Evolutionary conservation across 2,113 vertebrate species (phyloP).

Genomic region (Shinisaurus crocodilurus): DNA sequence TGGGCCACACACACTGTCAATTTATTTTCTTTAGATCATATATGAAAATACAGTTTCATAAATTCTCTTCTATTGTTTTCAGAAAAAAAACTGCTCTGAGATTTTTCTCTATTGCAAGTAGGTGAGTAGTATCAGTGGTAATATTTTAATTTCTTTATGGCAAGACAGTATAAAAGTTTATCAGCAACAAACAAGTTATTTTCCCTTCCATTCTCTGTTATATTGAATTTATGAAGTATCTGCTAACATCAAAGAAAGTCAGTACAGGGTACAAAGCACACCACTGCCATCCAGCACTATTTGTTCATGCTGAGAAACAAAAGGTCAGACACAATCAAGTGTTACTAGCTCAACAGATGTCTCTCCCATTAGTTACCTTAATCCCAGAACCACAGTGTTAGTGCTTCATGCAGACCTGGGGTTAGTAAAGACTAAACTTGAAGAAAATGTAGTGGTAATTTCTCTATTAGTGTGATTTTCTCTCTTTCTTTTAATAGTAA

Average conservation of each 20-base stretch:
- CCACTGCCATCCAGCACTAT: constrained; percentile 75
- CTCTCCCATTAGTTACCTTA: constrained; percentile 79
- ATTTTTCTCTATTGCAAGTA: constrained; percentile 27
- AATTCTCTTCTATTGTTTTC: background rate
- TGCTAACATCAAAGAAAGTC: constrained; percentile 74
- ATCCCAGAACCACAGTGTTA: constrained; percentile 82
- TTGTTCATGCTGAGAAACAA: constrained; percentile 85
- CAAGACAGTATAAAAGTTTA: constrained; percentile 48
- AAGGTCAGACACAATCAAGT: constrained; percentile 75
- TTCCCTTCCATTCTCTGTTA: constrained; percentile 67
- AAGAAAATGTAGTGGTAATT: constrained; percentile 76
- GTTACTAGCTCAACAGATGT: constrained; percentile 74
- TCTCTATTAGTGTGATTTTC: constrained; percentile 77
- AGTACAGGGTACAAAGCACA: constrained; percentile 79
- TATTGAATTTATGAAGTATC: constrained; percentile 62
- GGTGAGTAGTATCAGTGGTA: constrained; percentile 45
- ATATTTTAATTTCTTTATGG: constrained; percentile 48
- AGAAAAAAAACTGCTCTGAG: constrained; percentile 8
- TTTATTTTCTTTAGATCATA: constrained; percentile 8
- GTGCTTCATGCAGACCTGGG: constrained; percentile 85
- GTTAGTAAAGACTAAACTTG: constrained; percentile 78
- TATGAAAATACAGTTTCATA: constrained; percentile 36
- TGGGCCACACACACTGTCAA: constrained; percentile 7
- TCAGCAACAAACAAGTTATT: constrained; percentile 57
- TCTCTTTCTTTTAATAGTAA: constrained; percentile 75